These are phyloP conservation scores for Rafetus swinhoei DNA, from an alignment of 2,113 vertebrate species.

Conservation along the genomic window DNA sequence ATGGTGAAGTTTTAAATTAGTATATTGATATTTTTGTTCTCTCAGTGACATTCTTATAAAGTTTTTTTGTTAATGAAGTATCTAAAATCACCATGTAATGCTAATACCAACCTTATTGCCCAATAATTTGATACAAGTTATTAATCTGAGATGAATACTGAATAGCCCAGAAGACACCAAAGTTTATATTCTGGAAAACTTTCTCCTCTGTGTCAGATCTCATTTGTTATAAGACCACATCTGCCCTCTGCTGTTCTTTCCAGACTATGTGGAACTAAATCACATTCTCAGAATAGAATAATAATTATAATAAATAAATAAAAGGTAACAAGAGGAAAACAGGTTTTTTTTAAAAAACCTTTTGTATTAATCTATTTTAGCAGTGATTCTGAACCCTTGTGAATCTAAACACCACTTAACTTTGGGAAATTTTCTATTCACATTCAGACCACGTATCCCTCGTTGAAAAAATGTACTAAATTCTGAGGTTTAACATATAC, in stretches of 20 bases:
- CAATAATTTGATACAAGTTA: neutral
- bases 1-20: neutral
- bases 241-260: slow-evolving; percentile 71
- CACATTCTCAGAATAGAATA: neutral
- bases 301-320: neutral
- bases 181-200: neutral
- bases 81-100: neutral
- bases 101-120: neutral
- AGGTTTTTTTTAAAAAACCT: neutral
- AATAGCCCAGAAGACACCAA: neutral
- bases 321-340: neutral
- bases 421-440: neutral
- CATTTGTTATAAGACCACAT: slow-evolving; percentile 46
- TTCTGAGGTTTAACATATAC: neutral
- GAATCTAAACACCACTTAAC: neutral
- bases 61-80: rapidly evolving
- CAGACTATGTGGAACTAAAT: neutral
- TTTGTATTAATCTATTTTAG: neutral
- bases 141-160: neutral
- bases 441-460: neutral
- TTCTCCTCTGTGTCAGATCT: neutral
- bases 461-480: neutral
- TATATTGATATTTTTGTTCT: neutral
- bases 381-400: neutral
- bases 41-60: neutral